Base-by-base conservation (phyloP, 2,888 invertebrate genomes). In the Zootermopsis nevadensis region DNA sequence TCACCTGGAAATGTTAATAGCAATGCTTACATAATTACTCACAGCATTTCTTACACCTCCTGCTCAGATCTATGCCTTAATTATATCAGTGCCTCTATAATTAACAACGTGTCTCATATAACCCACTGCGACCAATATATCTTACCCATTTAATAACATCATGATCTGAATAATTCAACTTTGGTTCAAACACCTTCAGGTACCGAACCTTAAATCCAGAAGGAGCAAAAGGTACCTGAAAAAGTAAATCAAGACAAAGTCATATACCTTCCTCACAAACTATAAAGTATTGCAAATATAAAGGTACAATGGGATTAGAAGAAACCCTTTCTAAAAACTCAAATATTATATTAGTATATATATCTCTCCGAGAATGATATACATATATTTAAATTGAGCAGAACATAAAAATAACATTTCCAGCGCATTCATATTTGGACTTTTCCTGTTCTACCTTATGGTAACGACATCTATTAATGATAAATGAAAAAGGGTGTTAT, bases 111-210 rank as follows among this genome's bases (percentile, higher is more conserved):
- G 99, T 99, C 92, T 99, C 99, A 89, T 99, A 99, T 74, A 99
- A 94, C 83, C 99, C 99, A 89, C 99, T 99, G 88, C 99, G 95
- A 76, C 99, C 99, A 88, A 99, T 99, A 91, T 99, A 99, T 48
- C 99, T 94, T 86, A 99, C 99, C 99, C 99, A 99, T 94, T 99
- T 99, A 89, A 99, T 99, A 86, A 99, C 99, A 90, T 99, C 99
- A 88, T 99, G 99, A 91, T 99, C 99, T 1, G 99, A 99, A 91
- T 99, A 99, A 92, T 99, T 99, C 87, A 99, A 93, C 90, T 99
- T 99, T 0, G 99, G 97, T 90, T 99, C 99, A 88, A 99, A 99
- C 85, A 99, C 99, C 90, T 99, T 99, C 88, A 99, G 91, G 90
- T 99, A 99, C 67, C 99, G 96, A 84, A 99, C 99, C 93, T 99